Percentiles rank a stretch among this genome's conserved stretches.
Evolutionary conservation across 1,140 invertebrate genomes (phyloP).

Genomic region (Zaprionus tsacasi): DNA sequence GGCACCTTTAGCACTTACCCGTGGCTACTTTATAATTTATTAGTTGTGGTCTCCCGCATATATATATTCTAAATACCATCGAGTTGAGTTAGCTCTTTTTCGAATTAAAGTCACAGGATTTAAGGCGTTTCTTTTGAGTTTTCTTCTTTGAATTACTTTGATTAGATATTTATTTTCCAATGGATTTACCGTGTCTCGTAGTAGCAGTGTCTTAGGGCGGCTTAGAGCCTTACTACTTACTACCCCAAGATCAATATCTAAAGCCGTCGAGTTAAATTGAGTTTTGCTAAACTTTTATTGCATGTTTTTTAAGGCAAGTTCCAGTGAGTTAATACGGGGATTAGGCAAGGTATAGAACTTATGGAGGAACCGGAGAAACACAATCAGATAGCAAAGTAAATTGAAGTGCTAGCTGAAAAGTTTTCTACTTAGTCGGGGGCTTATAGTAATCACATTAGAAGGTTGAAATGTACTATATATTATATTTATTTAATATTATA

Average conservation of each 20-base stretch:
- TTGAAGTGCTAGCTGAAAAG: background rate
- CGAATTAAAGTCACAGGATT: slow-evolving; percentile 29
- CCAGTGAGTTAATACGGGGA: slow-evolving; percentile 34
- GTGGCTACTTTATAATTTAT: slow-evolving; percentile 55
- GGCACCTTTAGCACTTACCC: slow-evolving; percentile 19
- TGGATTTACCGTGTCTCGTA: slow-evolving; percentile 21
- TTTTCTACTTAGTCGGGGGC: background rate
- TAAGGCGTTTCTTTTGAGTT: slow-evolving; percentile 17
- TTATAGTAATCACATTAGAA: background rate
- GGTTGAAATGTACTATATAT: slow-evolving; percentile 8
- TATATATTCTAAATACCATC: slow-evolving; percentile 5
- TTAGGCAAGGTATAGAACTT: slow-evolving; percentile 28
- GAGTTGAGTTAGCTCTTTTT: slow-evolving; percentile 11
- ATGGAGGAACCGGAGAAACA: background rate
- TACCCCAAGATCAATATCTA: slow-evolving; percentile 49
- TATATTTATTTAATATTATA: background rate
- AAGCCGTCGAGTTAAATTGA: slow-evolving; percentile 56
- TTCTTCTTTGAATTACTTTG: slow-evolving; percentile 5
- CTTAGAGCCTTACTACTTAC: slow-evolving; percentile 36
- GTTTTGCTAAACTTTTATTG: slow-evolving; percentile 55
- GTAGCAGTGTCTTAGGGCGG: slow-evolving; percentile 33
- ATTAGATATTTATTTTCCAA: slow-evolving; percentile 18
- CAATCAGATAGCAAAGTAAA: slow-evolving; percentile 18
- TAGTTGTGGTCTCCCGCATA: slow-evolving; percentile 11
- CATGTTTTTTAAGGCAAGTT: slow-evolving; percentile 27